phyloP scores from a whole-genome alignment of 2,888 invertebrate genomes.

The Thysanoteuthis rhombus region DNA sequence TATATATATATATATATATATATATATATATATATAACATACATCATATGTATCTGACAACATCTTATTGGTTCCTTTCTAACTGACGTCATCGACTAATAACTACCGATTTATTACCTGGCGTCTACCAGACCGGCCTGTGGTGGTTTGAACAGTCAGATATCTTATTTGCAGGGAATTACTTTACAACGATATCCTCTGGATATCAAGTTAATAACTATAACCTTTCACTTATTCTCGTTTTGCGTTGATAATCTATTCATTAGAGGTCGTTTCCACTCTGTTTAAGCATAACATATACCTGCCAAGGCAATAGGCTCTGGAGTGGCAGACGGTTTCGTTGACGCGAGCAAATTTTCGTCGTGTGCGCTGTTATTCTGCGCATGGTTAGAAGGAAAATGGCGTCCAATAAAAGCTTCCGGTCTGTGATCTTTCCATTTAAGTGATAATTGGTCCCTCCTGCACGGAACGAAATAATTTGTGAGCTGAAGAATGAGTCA shows the following conservation, averaged over 20 bases:
- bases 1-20: too few species aligned
- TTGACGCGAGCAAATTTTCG: not conserved
- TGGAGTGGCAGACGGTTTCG: not conserved
- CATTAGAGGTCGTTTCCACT: not conserved
- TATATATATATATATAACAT: too few species aligned
- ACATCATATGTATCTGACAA: too few species aligned
- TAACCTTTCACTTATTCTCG: not conserved
- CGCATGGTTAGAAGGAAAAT: not conserved
- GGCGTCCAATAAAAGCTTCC: constrained; percentile 12
- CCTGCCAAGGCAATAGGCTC: not conserved
- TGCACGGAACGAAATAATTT: not conserved
- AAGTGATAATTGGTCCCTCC: not conserved
- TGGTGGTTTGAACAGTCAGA: not conserved
- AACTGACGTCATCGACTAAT: not conserved
- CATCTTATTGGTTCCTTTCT: not conserved
- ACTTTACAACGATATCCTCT: not conserved
- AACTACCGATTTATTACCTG: not conserved
- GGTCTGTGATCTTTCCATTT: not conserved
- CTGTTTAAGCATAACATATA: not conserved
- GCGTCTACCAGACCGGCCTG: not conserved
- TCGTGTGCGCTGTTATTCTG: not conserved
- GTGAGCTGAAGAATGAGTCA: not conserved
- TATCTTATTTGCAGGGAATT: not conserved
- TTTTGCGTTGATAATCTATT: not conserved
- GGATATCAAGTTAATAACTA: not conserved